phyloP scores from a whole-genome alignment of 1,140 invertebrate species.

The Hyposmocoma kahamanoa region DNA sequence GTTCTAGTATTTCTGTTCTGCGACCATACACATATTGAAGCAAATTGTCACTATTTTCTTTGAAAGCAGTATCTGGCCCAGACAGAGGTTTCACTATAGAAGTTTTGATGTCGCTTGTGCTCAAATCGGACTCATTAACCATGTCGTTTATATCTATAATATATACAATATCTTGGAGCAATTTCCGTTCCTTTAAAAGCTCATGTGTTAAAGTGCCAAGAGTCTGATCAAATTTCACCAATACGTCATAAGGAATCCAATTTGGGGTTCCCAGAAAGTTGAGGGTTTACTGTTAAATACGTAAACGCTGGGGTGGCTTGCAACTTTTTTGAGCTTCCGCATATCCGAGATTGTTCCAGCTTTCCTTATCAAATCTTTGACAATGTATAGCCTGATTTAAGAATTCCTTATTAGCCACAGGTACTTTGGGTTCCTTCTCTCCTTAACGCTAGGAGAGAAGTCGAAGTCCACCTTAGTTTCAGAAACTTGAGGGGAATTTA shows the following conservation, averaged over 20 bases:
- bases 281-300: slow-evolving; percentile 8
- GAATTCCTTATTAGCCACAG: background rate
- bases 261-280: background rate
- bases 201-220: background rate
- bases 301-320: slow-evolving; percentile 23
- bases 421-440: background rate
- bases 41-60: background rate
- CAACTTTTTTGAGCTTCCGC: slow-evolving; percentile 24
- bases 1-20: background rate
- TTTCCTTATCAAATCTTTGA: slow-evolving; percentile 16
- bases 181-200: background rate
- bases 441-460: background rate
- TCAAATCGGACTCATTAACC: too few species aligned
- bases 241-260: background rate
- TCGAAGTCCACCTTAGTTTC: background rate
- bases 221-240: background rate
- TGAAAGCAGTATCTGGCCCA: background rate
- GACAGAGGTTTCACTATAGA: background rate
- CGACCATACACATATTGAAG: background rate
- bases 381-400: background rate
- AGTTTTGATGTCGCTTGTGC: background rate
- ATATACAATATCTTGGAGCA: background rate
- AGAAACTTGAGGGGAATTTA: too few species aligned
- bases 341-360: slow-evolving; percentile 25
- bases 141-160: background rate